Percentiles rank a stretch among this genome's conserved stretches.
Conservation (phyloP, 2,113 vertebrate species). For the Rhizomys pruinosus region DNA sequence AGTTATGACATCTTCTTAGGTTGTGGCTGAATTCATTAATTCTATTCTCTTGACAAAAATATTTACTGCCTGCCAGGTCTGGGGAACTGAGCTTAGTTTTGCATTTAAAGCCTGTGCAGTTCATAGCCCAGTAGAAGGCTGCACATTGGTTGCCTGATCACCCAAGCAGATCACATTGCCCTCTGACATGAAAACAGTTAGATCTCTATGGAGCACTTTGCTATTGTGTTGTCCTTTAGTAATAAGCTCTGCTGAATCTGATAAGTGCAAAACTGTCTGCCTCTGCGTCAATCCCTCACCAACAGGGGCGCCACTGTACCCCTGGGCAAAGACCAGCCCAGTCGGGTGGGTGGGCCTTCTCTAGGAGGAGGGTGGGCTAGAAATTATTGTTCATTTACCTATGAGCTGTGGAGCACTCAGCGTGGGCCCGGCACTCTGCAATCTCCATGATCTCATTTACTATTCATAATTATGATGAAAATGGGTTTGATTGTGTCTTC, state of each 20-base stretch:
- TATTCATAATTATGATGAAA: background rate
- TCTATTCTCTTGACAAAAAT: background rate
- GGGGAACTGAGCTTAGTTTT: background rate
- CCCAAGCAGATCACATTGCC: background rate
- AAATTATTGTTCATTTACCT: background rate
- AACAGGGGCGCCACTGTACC: background rate
- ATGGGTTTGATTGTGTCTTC: background rate
- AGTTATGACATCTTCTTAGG: conserved; percentile 3
- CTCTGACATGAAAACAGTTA: background rate
- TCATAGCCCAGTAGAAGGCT: background rate
- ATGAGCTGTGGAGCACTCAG: background rate
- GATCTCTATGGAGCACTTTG: background rate
- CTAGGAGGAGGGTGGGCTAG: background rate
- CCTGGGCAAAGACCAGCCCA: background rate
- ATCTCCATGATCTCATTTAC: background rate
- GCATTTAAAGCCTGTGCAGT: background rate
- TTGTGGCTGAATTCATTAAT: background rate
- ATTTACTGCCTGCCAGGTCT: background rate
- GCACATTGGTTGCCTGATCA: background rate
- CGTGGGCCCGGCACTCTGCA: too few species aligned
- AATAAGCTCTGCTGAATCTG: background rate
- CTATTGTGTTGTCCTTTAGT: conserved; percentile 10
- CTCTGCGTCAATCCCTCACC: background rate
- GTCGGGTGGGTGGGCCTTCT: background rate
- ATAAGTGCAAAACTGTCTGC: background rate